Evolutionary conservation across 2,113 vertebrate genomes (phyloP), one percentile per base, ranked within the genome.

Genomic region (Agapornis roseicollis): DNA sequence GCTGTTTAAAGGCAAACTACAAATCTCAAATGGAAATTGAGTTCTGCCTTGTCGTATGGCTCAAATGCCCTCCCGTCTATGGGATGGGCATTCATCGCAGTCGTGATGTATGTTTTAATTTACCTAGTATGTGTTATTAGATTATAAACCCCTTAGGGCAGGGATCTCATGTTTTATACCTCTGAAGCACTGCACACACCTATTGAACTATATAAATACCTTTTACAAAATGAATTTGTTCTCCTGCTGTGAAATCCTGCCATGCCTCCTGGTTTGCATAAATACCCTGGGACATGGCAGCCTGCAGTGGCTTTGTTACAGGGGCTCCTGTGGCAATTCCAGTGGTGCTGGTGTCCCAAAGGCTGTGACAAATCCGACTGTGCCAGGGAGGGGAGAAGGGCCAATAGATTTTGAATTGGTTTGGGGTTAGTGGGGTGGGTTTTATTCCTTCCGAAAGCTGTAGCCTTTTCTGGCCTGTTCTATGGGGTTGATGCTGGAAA

Each of bases 221-320:
- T 97, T 96, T 96, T 92, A 95, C 83, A 89, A 93, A 97, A 96
- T 96, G 96, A 94, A 96, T 97, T 97, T 96, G 94, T 95, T 84
- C 94, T 87, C 96, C 96, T 95, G 95, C 96, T 97, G 96, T 94
- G 96, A 96, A 95, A 97, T 96, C 92, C 93, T 96, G 85, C 92
- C 88, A 5, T 88, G 92, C 85, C 69, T 96, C 92, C 88, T 85
- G 94, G 85, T 97, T 94, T 96, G 93, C 94, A 96, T 93, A 92
- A 96, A 93, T 95, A 96, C 72, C 88, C 83, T 4, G 31, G 92
- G 90, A 90, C 73, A 6, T 10, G 35, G 9, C 86, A 41, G 71
- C 5, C 63, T 9, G 10, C 2, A 6, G 63, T 0, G 6, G 4
- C 42, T 79, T 19, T 61, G 88, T 42, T 66, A 14, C 0, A 3